Base-by-base conservation (phyloP, 1,140 invertebrate species). In the Drosophila punjabiensis region DNA sequence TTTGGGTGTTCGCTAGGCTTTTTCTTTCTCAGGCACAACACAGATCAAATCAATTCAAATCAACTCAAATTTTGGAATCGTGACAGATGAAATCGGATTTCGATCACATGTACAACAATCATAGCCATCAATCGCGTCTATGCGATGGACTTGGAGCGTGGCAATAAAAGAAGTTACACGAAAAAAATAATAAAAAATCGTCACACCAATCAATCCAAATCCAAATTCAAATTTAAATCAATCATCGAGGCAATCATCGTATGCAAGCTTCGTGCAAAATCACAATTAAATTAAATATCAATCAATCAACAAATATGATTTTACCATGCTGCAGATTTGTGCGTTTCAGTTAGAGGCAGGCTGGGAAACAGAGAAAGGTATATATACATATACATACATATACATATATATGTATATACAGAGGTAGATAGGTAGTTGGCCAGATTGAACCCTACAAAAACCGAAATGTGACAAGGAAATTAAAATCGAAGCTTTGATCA, bases 141-240 rank as follows among this genome's bases (percentile, higher is more conserved):
- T 62, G 56, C 60, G 70, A 65, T 76, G 73, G 73, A 35, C 58
- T 63, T 53, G 53, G 66, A 58, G 73, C 48, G 62, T 73, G 63
- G 69, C 43, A 76, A 56, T 60, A n/a, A 35, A 41, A 33, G 18
- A 43, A 60, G 28, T 13, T 52, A 43, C 39, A 73, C 45, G 30
- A 43, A 70, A 59, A 37, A 59, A 80, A 53, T 11, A 14, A 53
- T 11, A 50, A 50, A 28, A 30, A 24, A 5, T 50, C 24, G 11
- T 35, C 52, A 82, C 55, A 76, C 52, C 47, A 61, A 63, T 60
- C 58, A 67, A 79, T 59, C 43, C 71, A 83, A 64, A 79, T 69
- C 50, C 74, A 70, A 86, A 88, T 82, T 78, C 11, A 35, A 55
- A 39, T 58, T 39, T 4, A 39, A 84, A 88, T 81, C 73, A 78